Base-by-base conservation (phyloP, 2,888 invertebrate genomes). In the Clunio marinus region DNA sequence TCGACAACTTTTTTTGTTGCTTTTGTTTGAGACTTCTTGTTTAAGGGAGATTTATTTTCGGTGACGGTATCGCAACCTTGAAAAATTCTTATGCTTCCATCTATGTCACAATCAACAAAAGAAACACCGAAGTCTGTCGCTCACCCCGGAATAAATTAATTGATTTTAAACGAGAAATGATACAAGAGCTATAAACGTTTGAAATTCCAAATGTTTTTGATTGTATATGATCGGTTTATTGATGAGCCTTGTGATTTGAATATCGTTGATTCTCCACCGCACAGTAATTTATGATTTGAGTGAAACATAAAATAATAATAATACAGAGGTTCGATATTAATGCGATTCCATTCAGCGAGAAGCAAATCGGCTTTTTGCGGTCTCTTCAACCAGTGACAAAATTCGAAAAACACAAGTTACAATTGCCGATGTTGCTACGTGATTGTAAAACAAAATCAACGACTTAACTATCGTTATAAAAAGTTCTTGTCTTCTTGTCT, bases 191-290 rank as follows among this genome's bases (percentile, higher is more conserved):
- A 25, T n/a, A 22, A 55, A 66, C 32, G 66, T 55, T 55, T 66
- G 66, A 66, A 55, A 66, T 66, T 66, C 35, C 35, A 55, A 55
- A 66, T 66, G 51, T 32, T 35, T n/a, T 22, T 51, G 55, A 65
- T 32, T 20, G n/a, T n/a, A 32, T 66, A 66, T 55, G 66, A 66
- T 66, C 66, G 35, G 66, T 66, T 66, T 66, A 66, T 66, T 66
- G 66, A 66, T 66, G 66, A 66, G 66, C 17, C 46, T n/a, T 28
- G 45, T 35, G 27, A 63, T 63, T 63, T 32, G 27, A 66, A 66
- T 66, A 32, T 66, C 20, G 22, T 20, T 25, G 15, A 25, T 24
- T 7, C n/a, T 57, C 57, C 8, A 2, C n/a, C 27, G 45, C 4
- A 57, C 57, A 24, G 46, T 66, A 66, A 66, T 66, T 66, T 66